phyloP scores from a whole-genome alignment of 2,113 vertebrate species.

The Psephotus haematonotus region DNA sequence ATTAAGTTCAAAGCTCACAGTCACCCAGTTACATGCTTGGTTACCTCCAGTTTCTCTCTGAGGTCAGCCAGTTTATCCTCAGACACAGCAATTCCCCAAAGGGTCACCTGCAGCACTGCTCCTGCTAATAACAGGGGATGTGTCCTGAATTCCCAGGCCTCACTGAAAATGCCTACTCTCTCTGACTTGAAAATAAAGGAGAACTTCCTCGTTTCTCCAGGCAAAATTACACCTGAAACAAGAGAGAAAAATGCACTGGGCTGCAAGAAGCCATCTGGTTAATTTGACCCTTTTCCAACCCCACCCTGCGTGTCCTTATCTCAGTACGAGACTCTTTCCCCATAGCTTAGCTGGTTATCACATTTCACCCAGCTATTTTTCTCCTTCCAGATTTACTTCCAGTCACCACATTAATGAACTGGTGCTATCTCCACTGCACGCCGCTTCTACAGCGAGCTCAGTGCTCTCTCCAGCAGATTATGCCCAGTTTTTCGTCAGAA shows the following conservation, averaged over 20 bases:
- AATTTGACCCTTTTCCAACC: not conserved
- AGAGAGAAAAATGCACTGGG: not conserved
- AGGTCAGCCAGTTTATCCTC: constrained; percentile 78
- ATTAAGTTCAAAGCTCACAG: not conserved
- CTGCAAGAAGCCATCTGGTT: not conserved
- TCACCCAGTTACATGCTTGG: not conserved
- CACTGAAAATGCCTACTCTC: constrained; percentile 80
- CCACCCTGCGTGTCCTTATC: not conserved
- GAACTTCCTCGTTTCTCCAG: constrained; percentile 77
- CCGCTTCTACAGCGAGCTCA: not conserved
- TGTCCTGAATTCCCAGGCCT: constrained; percentile 89
- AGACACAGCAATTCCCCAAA: constrained; percentile 83
- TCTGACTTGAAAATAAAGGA: constrained; percentile 86
- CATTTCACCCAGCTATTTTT: not conserved
- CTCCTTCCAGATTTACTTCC: not conserved
- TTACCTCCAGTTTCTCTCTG: constrained; percentile 84
- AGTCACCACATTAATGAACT: not conserved
- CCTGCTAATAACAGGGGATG: constrained; percentile 87
- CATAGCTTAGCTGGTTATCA: not conserved
- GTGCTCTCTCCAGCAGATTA: not conserved
- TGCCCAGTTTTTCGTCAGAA: not conserved
- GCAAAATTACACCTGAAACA: constrained; percentile 83
- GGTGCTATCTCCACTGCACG: not conserved
- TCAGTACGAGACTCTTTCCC: not conserved
- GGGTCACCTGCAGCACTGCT: constrained; percentile 83